These are phyloP conservation scores for Lasius fuliginosus DNA, from an alignment of 2,888 invertebrate species.

Conservation along the genomic window DNA sequence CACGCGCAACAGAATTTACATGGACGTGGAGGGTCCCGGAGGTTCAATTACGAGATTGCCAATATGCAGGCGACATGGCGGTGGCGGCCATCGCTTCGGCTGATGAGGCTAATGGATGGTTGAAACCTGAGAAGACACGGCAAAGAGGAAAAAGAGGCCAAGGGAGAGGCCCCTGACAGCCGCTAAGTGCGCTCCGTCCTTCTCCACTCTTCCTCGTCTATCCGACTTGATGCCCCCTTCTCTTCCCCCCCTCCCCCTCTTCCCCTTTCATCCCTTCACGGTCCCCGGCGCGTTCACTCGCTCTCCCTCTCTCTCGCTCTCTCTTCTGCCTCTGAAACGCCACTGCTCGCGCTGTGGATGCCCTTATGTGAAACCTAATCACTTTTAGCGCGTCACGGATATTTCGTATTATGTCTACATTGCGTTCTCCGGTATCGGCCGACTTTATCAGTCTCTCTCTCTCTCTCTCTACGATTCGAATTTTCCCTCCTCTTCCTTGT, in stretches of 20 bases:
- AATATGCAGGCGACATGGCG: slow-evolving; percentile 65
- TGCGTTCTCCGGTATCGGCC: slow-evolving; percentile 73
- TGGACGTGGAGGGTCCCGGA: slow-evolving; percentile 68
- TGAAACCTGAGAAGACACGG: slow-evolving; percentile 83
- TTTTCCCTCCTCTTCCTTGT: background rate
- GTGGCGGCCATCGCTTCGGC: slow-evolving; percentile 82
- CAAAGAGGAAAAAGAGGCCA: slow-evolving; percentile 78
- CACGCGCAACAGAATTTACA: slow-evolving; percentile 69
- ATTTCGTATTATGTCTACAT: slow-evolving; percentile 81
- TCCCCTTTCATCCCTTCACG: background rate
- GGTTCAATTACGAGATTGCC: slow-evolving; percentile 84
- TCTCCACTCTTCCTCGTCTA: slow-evolving; percentile 74
- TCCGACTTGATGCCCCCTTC: background rate
- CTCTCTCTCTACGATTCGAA: slow-evolving; percentile 13
- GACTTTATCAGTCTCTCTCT: slow-evolving; percentile 65
- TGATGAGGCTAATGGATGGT: slow-evolving; percentile 86
- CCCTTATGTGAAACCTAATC: slow-evolving; percentile 83
- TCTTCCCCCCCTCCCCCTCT: background rate
- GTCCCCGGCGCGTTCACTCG: background rate
- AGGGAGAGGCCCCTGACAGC: slow-evolving; percentile 84
- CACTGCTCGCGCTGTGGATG: slow-evolving; percentile 46
- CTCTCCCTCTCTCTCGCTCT: slow-evolving; percentile 62
- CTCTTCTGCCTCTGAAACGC: slow-evolving; percentile 43
- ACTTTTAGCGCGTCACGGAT: slow-evolving; percentile 80
- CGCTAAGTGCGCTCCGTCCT: slow-evolving; percentile 82